A percentile compares a stretch with the other conserved stretches of the same genome.
Conservation (phyloP, 2,113 vertebrate genomes). For the Tragelaphus scriptus region DNA sequence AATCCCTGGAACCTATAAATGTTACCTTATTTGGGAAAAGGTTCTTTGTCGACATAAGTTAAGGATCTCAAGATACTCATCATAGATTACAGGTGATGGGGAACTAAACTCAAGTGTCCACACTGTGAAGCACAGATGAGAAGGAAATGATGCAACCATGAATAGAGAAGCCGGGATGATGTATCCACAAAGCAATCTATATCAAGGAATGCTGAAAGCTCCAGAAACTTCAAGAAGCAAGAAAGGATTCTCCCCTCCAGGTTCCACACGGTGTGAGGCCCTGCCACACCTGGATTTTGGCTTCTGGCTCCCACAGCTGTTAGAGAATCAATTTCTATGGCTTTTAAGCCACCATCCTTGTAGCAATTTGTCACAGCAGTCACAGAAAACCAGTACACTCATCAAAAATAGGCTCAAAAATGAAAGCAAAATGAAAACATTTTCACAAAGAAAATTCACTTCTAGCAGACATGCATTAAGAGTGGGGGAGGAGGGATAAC, state of each 20-base stretch:
- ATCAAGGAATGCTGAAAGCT: too few species aligned
- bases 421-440: constrained; percentile 3
- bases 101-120: background rate
- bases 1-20: background rate
- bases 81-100: background rate
- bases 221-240: background rate
- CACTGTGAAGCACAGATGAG: background rate
- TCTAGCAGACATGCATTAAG: background rate
- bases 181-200: background rate
- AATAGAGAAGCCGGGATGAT: background rate
- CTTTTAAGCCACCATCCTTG: background rate
- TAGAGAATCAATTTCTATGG: background rate
- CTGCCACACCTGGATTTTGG: background rate
- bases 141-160: background rate
- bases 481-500: background rate
- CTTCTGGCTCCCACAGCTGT: background rate
- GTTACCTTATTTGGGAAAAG: background rate
- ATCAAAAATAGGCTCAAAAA: background rate
- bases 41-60: background rate
- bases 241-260: background rate
- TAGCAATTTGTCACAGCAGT: background rate
- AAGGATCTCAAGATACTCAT: background rate
- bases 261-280: background rate
- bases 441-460: background rate
- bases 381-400: background rate